Conservation (phyloP, 2,113 vertebrate species). For the Grammomys dolichurus region DNA sequence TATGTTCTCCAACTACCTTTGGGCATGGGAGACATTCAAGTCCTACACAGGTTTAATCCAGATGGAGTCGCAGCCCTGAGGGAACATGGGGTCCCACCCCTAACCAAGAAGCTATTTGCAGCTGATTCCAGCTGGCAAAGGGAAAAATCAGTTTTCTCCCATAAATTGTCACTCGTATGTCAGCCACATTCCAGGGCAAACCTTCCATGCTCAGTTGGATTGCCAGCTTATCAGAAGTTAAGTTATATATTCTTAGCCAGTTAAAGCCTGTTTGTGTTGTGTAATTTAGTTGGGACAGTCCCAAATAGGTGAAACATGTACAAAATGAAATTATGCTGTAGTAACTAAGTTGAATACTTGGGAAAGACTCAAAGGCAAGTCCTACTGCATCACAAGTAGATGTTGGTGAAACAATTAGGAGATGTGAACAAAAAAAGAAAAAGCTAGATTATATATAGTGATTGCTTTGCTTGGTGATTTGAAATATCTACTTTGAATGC, state of each 20-base stretch:
- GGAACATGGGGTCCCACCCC: background rate
- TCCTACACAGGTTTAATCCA: background rate
- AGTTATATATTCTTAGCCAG: conserved; percentile 3
- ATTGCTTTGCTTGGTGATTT: conserved; percentile 10
- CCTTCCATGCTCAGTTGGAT: background rate
- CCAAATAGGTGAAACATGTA: background rate
- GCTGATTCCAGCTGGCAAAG: background rate
- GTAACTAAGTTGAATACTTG: conserved; percentile 38
- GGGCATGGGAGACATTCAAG: background rate
- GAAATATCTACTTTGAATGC: background rate
- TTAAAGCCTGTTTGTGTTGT: background rate
- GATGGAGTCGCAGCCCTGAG: background rate
- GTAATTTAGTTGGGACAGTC: conserved; percentile 5
- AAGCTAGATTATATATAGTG: background rate
- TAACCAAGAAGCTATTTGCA: background rate
- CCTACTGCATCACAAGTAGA: background rate
- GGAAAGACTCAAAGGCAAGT: background rate
- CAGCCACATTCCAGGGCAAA: background rate
- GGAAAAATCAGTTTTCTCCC: background rate
- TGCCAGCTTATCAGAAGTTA: background rate
- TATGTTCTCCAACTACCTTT: background rate
- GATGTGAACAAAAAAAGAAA: conserved; percentile 27
- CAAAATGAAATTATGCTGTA: background rate
- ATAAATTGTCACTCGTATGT: background rate
- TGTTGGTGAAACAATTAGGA: background rate